Base-by-base conservation (phyloP, 2,113 vertebrate genomes). In the Forbesichthys agassizii region DNA sequence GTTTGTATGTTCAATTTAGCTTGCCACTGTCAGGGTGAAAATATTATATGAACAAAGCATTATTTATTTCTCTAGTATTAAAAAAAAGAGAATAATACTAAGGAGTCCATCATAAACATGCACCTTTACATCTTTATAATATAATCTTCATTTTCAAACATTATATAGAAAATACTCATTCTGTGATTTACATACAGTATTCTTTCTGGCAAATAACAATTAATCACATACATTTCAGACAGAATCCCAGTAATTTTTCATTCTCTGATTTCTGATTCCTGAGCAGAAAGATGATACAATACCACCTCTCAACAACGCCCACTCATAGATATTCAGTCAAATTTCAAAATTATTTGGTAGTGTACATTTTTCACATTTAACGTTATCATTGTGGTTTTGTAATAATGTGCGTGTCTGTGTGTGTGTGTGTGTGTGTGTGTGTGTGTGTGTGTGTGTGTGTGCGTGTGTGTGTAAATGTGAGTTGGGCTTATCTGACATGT, bases 261-360 rank as follows among this genome's bases (percentile, higher is more conserved):
- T 84, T 88, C 78, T 72, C 77, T 85, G 70, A 42, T 77, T 75
- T 84, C 77, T 83, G 73, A 82, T 89, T 88, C 88, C 88, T 91
- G 88, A 90, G 90, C 81, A 73, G 58, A 68, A 73, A 66, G 59
- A 80, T 60, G 46, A 51, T 81, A 59, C 61, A 55, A 85, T 78
- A 74, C 66, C 79, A 58, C 64, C 66, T 63, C 75, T 71, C 64
- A 72, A 54, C 70, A 78, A 69, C 54, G 71, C 66, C 71, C 62
- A 58, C 68, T 83, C 33, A 79, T 64, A 64, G 14, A 74, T 42
- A 58, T 14, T 71, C 61, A 69, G 69, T 80, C 13, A 71, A 11
- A 56, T 20, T 79, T 9, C 11, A 52, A 61, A 73, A 33, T 55
- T 5, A 0, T 49, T 78, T 59, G 36, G 54, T 27, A 27, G 4